phyloP scores from a whole-genome alignment of 2,888 invertebrate genomes.

The Autographa pulchrina region DNA sequence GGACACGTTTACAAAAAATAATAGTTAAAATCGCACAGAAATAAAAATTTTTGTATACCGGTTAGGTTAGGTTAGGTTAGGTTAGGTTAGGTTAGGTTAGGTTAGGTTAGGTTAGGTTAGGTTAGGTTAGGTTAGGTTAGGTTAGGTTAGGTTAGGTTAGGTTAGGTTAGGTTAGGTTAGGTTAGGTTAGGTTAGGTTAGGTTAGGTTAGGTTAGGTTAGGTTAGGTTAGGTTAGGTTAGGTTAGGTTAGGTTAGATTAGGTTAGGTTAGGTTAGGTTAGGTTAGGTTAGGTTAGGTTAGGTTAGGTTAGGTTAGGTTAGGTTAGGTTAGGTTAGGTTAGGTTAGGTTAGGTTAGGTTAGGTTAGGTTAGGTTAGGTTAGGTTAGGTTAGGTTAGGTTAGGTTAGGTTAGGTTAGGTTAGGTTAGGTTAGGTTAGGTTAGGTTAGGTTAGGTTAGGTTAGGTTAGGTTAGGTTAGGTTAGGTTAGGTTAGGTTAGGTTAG shows the following conservation, averaged over 20 bases:
- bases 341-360: constrained; percentile 35
- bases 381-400: constrained; percentile 27
- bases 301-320: neutral
- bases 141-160: too few relatives aligned
- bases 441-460: constrained; percentile 36
- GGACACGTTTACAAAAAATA: too few relatives aligned
- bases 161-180: too few relatives aligned
- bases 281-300: neutral
- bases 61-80: constrained; percentile 35
- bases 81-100: constrained; percentile 41
- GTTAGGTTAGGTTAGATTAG: too few relatives aligned
- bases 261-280: too few relatives aligned
- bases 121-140: neutral
- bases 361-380: constrained; percentile 31
- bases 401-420: constrained; percentile 32
- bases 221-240: too few relatives aligned
- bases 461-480: constrained; percentile 36
- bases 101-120: constrained; percentile 38
- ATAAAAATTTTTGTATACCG: too few relatives aligned
- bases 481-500: constrained; percentile 47
- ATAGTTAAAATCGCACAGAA: too few relatives aligned
- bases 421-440: constrained; percentile 34
- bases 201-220: too few relatives aligned
- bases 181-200: too few relatives aligned
- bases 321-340: neutral